Conservation (phyloP, 2,113 vertebrate species). For the Caretta caretta region DNA sequence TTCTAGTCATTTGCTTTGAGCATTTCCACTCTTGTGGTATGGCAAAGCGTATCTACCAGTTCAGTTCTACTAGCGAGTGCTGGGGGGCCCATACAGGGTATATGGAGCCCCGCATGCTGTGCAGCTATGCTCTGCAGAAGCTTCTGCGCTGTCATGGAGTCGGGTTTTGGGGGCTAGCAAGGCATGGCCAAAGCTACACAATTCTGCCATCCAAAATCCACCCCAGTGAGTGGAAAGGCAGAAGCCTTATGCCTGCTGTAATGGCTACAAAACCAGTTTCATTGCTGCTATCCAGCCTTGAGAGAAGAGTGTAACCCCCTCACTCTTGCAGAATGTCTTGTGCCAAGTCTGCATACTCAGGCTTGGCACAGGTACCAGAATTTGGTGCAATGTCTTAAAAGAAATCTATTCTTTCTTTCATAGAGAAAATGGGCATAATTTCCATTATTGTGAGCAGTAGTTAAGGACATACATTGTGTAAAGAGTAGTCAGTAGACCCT, state of each 20-base stretch:
- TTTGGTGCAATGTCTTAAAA: background rate
- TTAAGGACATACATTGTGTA: background rate
- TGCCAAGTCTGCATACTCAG: background rate
- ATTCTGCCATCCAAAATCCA: background rate
- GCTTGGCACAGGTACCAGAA: background rate
- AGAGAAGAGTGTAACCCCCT: background rate
- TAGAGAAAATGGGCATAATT: background rate
- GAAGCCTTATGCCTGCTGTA: background rate
- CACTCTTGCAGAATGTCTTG: fast-evolving
- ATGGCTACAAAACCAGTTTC: background rate
- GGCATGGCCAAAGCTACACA: fast-evolving
- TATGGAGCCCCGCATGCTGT: background rate
- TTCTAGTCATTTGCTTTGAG: background rate
- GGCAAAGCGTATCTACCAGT: background rate
- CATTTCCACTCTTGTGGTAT: background rate
- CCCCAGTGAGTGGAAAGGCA: fast-evolving
- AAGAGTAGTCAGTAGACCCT: background rate
- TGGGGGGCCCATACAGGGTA: background rate
- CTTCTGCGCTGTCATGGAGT: background rate
- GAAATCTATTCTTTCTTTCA: background rate
- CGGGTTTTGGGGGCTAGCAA: background rate
- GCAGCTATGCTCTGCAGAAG: background rate
- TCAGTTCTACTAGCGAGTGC: background rate
- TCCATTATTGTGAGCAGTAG: background rate
- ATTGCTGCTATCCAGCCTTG: background rate